Percentiles rank a stretch among this genome's conserved stretches.
These are phyloP conservation scores for Cerceris rybyensis DNA, from an alignment of 2,888 invertebrate species.

Conservation along the genomic window DNA sequence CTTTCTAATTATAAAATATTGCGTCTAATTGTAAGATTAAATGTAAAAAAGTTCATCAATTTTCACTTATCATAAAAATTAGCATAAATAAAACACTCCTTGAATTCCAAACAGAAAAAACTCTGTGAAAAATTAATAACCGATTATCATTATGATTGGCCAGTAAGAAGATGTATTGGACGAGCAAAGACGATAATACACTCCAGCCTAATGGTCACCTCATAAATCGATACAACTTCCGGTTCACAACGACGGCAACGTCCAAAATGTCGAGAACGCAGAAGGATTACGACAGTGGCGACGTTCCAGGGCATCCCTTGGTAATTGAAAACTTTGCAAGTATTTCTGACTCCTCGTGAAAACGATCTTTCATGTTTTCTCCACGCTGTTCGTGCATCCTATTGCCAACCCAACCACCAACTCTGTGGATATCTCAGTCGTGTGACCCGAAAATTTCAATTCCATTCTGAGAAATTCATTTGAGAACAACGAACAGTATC, in stretches of 20 bases:
- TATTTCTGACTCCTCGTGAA: constrained; percentile 15
- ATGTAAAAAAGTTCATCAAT: no score
- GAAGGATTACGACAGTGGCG: constrained; percentile 9
- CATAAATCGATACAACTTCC: constrained; percentile 17
- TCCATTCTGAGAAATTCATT: constrained; percentile 42
- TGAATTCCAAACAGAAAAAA: no score
- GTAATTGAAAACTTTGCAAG: constrained; percentile 49
- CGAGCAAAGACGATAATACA: no score
- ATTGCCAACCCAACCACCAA: constrained; percentile 9
- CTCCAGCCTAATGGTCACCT: neutral
- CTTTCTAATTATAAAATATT: no score
- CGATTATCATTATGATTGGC: no score
- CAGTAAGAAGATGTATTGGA: no score
- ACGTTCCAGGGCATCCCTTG: constrained; percentile 2
- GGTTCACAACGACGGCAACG: neutral
- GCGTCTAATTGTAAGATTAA: no score
- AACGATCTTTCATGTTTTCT: constrained; percentile 7
- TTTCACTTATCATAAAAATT: no score
- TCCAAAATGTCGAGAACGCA: neutral
- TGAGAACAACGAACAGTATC: no score
- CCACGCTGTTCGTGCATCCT: neutral
- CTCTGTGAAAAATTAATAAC: no score
- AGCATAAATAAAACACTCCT: no score
- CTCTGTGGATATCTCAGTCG: constrained; percentile 17
- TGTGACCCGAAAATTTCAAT: constrained; percentile 51